Evolutionary conservation across 2,888 invertebrate genomes (phyloP).

Genomic region (Vandiemenella viatica): DNA sequence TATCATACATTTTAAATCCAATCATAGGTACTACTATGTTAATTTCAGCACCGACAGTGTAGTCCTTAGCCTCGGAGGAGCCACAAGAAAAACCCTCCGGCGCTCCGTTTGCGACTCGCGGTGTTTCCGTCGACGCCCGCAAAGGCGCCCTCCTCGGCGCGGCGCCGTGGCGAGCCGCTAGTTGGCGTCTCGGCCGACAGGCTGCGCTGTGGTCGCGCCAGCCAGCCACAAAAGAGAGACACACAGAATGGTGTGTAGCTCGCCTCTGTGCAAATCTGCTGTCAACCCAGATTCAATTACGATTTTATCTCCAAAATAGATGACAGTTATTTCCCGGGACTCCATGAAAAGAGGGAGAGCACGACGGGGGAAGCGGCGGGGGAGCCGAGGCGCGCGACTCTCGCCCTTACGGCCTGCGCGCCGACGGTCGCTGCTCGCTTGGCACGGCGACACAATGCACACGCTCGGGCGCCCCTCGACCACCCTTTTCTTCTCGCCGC

Average conservation of each 20-base stretch:
- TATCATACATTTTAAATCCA: too few relatives aligned
- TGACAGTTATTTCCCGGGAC: constrained; percentile 32
- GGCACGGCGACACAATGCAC: neutral
- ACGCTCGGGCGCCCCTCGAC: too few relatives aligned
- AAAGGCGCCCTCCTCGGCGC: too few relatives aligned
- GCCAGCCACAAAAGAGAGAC: neutral
- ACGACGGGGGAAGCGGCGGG: constrained; percentile 25
- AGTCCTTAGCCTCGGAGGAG: too few relatives aligned
- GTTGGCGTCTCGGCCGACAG: neutral
- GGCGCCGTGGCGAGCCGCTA: neutral
- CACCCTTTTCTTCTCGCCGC: too few relatives aligned
- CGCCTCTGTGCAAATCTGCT: constrained; percentile 31
- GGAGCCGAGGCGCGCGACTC: constrained; percentile 13
- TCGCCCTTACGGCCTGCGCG: neutral
- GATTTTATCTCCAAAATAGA: constrained; percentile 35
- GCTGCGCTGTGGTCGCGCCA: neutral
- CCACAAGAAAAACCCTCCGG: too few relatives aligned
- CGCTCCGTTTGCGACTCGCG: too few relatives aligned
- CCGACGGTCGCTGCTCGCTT: neutral
- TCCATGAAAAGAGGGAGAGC: constrained; percentile 23
- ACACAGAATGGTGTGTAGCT: neutral
- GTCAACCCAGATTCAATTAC: constrained; percentile 34
- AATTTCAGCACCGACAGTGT: too few relatives aligned
- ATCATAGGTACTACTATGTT: too few relatives aligned
- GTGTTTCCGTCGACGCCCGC: too few relatives aligned